Evolutionary conservation across 2,113 vertebrate genomes (phyloP).

Genomic region (Noturus placidus): DNA sequence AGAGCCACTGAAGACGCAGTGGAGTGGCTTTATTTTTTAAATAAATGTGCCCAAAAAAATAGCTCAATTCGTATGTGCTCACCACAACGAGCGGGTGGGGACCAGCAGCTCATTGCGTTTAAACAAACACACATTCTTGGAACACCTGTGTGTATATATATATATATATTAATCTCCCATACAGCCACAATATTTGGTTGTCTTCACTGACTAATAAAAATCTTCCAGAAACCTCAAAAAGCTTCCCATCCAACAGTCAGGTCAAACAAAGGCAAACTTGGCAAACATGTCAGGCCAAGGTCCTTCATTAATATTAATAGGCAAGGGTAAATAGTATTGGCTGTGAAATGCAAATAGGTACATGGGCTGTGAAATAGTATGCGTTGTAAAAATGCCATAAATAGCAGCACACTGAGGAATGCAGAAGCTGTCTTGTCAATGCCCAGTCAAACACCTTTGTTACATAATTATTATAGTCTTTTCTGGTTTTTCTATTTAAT

Average conservation of each 20-base stretch:
- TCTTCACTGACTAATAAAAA: constrained; percentile 15
- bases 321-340: constrained; percentile 62
- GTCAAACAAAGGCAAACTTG: constrained; percentile 60
- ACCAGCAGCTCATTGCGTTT: too few species aligned
- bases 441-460: constrained; percentile 26
- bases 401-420: constrained; percentile 58
- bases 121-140: too few species aligned
- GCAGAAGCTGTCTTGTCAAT: constrained; percentile 43
- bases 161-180: background rate
- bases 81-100: too few species aligned
- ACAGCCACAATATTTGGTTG: background rate
- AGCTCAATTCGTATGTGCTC: too few species aligned
- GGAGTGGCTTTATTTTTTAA: too few species aligned
- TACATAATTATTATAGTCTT: background rate
- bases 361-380: constrained; percentile 1
- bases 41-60: too few species aligned
- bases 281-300: constrained; percentile 51
- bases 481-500: background rate
- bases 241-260: constrained; percentile 52
- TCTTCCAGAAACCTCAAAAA: background rate
- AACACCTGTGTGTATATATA: background rate
- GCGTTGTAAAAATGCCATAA: constrained; percentile 56
- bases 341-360: constrained; percentile 11
- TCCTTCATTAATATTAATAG: constrained; percentile 66
- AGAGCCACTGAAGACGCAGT: too few species aligned